Evolutionary conservation across 1,140 invertebrate species (phyloP).

Genomic region (Venustaconcha ellipsiformis): DNA sequence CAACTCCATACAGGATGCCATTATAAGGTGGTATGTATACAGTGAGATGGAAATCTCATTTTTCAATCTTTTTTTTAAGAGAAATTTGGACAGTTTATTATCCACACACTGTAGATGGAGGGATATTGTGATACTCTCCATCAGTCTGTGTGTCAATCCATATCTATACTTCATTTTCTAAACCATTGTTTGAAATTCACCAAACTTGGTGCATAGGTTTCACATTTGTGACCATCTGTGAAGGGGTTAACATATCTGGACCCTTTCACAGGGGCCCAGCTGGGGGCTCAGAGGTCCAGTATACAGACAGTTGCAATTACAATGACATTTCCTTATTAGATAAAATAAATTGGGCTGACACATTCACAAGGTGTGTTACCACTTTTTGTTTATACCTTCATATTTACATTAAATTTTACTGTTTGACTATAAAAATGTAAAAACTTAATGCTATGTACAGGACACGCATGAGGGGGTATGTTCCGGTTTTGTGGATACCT

Average conservation of each 20-base stretch:
- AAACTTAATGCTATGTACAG: constrained; percentile 67
- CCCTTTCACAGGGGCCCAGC: too few relatives aligned
- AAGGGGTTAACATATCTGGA: too few relatives aligned
- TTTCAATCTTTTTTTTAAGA: background rate
- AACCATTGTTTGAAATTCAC: background rate
- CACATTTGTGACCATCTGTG: background rate
- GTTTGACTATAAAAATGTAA: background rate
- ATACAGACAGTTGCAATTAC: too few relatives aligned
- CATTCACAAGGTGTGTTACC: background rate
- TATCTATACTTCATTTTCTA: background rate
- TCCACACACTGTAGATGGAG: background rate
- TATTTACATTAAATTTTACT: background rate
- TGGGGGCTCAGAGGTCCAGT: too few relatives aligned
- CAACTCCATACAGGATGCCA: constrained; percentile 94
- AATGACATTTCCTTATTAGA: background rate
- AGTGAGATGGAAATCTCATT: background rate
- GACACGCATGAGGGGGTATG: constrained; percentile 91
- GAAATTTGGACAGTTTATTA: background rate
- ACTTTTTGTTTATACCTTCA: background rate
- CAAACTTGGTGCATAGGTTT: background rate
- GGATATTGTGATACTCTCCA: background rate
- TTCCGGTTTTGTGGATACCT: constrained; percentile 94
- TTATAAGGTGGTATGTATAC: constrained; percentile 84
- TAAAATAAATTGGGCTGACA: background rate
- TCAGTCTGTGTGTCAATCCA: background rate